Conservation (phyloP, 2,797 vertebrate species). For the Scomberomorus guttatus region DNA sequence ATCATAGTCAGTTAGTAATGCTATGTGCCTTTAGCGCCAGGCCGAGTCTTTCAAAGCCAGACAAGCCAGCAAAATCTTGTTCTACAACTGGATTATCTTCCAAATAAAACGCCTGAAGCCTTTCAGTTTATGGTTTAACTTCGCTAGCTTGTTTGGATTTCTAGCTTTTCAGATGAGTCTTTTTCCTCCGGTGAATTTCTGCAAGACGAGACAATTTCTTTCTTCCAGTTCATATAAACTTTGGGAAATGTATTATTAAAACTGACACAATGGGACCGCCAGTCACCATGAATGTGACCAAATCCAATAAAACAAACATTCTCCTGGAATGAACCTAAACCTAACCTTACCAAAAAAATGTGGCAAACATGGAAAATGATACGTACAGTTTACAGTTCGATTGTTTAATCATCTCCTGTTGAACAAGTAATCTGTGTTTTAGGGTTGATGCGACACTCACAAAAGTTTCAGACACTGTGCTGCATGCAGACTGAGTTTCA, state of each 20-base stretch:
- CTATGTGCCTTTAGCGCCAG: no score
- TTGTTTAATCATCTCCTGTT: not conserved
- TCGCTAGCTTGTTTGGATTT: not conserved
- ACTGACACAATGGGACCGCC: not conserved
- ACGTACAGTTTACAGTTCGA: not conserved
- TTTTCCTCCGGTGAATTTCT: not conserved
- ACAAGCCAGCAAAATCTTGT: no score
- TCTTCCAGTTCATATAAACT: not conserved
- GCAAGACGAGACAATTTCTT: not conserved
- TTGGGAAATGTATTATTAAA: conserved; percentile 9
- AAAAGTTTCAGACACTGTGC: conserved; percentile 5
- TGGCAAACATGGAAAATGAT: not conserved
- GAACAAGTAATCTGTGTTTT: not conserved
- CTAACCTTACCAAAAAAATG: not conserved
- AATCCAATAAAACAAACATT: conserved; percentile 1
- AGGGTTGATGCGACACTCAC: not conserved
- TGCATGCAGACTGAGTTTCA: not conserved
- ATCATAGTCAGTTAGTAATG: no score
- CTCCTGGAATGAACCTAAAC: not conserved
- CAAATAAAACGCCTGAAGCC: not conserved
- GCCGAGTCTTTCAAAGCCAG: no score
- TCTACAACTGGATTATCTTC: not conserved
- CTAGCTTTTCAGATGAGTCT: not conserved
- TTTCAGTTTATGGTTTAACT: not conserved
- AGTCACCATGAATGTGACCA: not conserved